These are phyloP conservation scores for Graphium colonna DNA, from an alignment of 2,888 invertebrate genomes.

Conservation along the genomic window DNA sequence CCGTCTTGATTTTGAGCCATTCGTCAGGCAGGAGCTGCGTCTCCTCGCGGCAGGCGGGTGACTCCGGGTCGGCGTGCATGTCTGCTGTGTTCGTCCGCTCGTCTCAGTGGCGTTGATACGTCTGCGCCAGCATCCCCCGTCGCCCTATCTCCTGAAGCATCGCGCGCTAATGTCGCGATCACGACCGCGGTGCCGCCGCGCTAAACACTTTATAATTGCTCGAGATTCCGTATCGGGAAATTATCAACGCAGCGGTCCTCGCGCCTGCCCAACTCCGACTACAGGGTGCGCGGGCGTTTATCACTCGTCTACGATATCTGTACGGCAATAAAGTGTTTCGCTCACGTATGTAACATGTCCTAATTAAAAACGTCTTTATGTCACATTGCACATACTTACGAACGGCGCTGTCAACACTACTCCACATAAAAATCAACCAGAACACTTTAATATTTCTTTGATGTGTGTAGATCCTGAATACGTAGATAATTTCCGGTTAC, in stretches of 20 bases:
- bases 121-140: slow-evolving; percentile 63
- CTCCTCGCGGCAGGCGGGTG: slow-evolving; percentile 72
- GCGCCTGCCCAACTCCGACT: slow-evolving; percentile 55
- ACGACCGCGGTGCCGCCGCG: slow-evolving; percentile 69
- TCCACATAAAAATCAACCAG: not conserved
- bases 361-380: slow-evolving; percentile 15
- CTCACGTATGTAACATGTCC: slow-evolving; percentile 12
- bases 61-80: slow-evolving; percentile 74
- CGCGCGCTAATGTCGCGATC: slow-evolving; percentile 74
- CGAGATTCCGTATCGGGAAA: slow-evolving; percentile 71
- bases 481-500: too few species aligned
- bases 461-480: not conserved
- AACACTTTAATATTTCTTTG: not conserved
- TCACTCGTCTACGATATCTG: not conserved
- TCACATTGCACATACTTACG: slow-evolving; percentile 15
- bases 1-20: slow-evolving; percentile 72
- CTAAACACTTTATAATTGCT: slow-evolving; percentile 76
- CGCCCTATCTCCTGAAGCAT: slow-evolving; percentile 68
- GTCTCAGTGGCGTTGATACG: slow-evolving; percentile 47
- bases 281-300: slow-evolving; percentile 44
- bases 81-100: slow-evolving; percentile 42
- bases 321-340: not conserved
- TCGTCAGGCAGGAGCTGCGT: slow-evolving; percentile 70
- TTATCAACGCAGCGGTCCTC: slow-evolving; percentile 72
- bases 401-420: not conserved